These are phyloP conservation scores for Petrocephalus schoutedeni DNA, from an alignment of 2,797 vertebrate species.

Conservation along the genomic window DNA sequence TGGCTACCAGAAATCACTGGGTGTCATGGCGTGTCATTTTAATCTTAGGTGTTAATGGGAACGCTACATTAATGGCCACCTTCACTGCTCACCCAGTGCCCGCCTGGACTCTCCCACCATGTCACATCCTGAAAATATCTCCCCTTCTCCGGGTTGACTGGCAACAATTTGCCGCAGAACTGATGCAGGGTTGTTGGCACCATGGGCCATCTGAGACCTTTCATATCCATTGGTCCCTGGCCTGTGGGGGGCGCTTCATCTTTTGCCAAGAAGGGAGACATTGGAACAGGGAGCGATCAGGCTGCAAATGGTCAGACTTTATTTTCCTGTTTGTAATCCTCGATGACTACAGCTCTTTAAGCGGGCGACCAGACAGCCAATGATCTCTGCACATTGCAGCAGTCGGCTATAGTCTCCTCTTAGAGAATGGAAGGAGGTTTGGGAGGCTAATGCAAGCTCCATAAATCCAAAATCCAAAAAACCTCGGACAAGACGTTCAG, in stretches of 20 bases:
- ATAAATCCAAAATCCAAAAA: no score
- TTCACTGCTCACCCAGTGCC: neutral
- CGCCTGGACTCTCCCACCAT: neutral
- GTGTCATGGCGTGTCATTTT: neutral
- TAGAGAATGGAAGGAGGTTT: no score
- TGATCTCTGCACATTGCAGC: neutral
- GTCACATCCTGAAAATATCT: neutral
- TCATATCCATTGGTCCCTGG: neutral
- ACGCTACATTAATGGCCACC: constrained; percentile 4
- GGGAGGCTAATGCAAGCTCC: no score
- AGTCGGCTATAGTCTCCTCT: neutral
- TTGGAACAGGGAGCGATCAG: neutral
- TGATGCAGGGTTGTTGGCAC: neutral
- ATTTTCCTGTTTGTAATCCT: neutral
- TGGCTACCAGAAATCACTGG: neutral
- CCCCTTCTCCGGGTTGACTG: neutral
- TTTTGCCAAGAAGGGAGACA: no score
- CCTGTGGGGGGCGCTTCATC: neutral
- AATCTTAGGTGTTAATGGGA: constrained; percentile 14
- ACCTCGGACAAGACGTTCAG: no score
- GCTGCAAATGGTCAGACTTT: neutral
- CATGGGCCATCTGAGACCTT: no score
- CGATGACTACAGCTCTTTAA: neutral
- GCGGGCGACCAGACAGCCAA: neutral
- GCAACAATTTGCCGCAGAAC: neutral